phyloP scores from a whole-genome alignment of 2,113 vertebrate genomes.

The Poeciliopsis occidentalis region DNA sequence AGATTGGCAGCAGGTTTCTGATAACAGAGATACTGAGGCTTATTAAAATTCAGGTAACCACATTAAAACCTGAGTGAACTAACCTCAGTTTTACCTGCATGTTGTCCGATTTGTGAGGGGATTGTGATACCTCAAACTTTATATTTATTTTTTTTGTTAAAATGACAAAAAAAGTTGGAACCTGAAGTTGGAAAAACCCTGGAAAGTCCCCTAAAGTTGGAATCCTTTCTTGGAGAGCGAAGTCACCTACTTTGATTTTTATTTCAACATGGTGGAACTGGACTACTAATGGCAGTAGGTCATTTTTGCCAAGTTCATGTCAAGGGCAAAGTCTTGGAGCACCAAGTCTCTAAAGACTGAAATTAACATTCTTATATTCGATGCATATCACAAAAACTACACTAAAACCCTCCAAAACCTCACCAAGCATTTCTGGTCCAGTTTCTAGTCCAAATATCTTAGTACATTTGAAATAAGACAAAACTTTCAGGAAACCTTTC shows the following conservation, averaged over 20 bases:
- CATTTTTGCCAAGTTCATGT: neutral
- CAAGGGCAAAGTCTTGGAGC: neutral
- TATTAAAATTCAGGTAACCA: neutral
- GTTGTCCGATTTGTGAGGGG: neutral
- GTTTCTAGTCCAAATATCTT: no score
- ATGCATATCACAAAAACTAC: no score
- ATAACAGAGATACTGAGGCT: conserved; percentile 1
- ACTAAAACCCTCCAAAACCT: no score
- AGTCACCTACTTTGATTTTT: neutral
- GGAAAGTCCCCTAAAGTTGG: neutral
- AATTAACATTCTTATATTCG: neutral
- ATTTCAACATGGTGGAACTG: neutral
- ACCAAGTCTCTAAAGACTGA: neutral
- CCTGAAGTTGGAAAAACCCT: neutral
- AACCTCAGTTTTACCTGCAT: neutral
- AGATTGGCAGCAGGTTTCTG: neutral
- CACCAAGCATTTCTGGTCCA: no score
- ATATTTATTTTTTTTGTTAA: neutral
- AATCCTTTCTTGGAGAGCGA: neutral
- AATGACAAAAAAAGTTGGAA: neutral
- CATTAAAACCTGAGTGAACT: no score
- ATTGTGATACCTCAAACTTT: neutral
- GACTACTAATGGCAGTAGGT: no score
- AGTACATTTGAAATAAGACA: no score
- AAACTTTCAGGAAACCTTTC: no score